Evolutionary conservation across 2,797 vertebrate genomes (phyloP), one percentile per base, ranked within the genome.

Genomic region (Tiaroga cobitis): DNA sequence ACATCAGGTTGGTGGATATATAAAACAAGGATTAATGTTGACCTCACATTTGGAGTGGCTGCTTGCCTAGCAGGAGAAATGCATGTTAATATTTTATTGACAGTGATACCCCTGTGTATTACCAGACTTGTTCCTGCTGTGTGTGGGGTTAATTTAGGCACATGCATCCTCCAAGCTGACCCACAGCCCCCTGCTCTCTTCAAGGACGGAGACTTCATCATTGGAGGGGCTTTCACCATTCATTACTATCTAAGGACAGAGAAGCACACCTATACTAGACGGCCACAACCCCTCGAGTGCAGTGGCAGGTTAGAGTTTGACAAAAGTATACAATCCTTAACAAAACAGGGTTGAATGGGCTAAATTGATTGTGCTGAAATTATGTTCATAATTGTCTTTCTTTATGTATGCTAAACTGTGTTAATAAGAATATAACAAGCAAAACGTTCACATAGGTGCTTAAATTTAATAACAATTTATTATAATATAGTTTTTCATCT

Each of bases 211-310:
- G 88, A 88, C 11, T 88, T 85, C 80, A 56, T 89, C 8, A 72
- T 90, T 74, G 89, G 89, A n/a, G 89, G 87, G 5, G 80, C 85
- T 80, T 90, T 90, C 5, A 68, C 83, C 3, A 72, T 89, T 59
- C 88, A 90, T 79, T 29, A 73, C 63, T 84, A 81, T 16, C 26
- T 79, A n/a, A 56, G 6, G 37, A 56, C 61, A 18, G 67, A 78
- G 19, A 75, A 82, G 46, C 61, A 46, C 26, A 76, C 68, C n/a
- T 90, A 86, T 16, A 85, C 34, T 51, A 76, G 32, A 26, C 6
- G 63, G 26, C 88, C 88, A 46, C 51, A 69, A 21, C 84, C 39
- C 41, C 13, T 63, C 21, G 19, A 77, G 61, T 90, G 89, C n/a
- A 75, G 16, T 81, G 85, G 85, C 11, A 88, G 85, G 87, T 86